Evolutionary conservation across 2,113 vertebrate genomes (phyloP).

Genomic region (Chelonoidis abingdonii): DNA sequence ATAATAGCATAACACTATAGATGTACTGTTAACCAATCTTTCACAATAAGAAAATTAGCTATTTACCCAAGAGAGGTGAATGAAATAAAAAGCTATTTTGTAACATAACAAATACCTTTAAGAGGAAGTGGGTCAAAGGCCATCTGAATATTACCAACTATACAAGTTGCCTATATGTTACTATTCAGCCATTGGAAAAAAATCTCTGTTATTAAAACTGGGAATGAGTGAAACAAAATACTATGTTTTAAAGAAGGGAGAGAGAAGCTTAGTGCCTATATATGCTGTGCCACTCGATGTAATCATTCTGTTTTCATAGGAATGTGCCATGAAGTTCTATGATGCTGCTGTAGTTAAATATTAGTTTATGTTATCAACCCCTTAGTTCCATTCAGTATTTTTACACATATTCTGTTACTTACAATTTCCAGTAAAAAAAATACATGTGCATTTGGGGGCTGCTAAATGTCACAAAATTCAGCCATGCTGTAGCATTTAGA

Average conservation of each 20-base stretch:
- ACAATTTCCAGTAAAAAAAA: not conserved
- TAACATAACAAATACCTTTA: constrained; percentile 23
- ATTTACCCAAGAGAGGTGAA: not conserved
- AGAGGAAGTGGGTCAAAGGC: constrained; percentile 6
- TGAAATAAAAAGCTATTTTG: constrained; percentile 18
- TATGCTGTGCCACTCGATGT: not conserved
- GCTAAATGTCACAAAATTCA: not conserved
- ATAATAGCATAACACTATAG: constrained; percentile 31
- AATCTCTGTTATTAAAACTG: not conserved
- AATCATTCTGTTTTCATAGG: not conserved
- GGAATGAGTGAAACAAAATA: not conserved
- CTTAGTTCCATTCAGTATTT: not conserved
- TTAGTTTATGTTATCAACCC: not conserved
- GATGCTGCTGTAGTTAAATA: not conserved
- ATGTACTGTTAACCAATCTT: constrained; percentile 39
- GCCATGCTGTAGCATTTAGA: not conserved
- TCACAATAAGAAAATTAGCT: constrained; percentile 37
- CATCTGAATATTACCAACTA: not conserved
- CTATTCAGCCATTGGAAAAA: not conserved
- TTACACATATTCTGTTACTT: not conserved
- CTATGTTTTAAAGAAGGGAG: not conserved
- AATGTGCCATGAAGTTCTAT: not conserved
- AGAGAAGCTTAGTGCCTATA: not conserved
- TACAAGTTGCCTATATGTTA: not conserved
- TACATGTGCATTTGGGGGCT: not conserved